Base-by-base conservation (phyloP, 2,113 vertebrate species). In the Fulmarus glacialis region DNA sequence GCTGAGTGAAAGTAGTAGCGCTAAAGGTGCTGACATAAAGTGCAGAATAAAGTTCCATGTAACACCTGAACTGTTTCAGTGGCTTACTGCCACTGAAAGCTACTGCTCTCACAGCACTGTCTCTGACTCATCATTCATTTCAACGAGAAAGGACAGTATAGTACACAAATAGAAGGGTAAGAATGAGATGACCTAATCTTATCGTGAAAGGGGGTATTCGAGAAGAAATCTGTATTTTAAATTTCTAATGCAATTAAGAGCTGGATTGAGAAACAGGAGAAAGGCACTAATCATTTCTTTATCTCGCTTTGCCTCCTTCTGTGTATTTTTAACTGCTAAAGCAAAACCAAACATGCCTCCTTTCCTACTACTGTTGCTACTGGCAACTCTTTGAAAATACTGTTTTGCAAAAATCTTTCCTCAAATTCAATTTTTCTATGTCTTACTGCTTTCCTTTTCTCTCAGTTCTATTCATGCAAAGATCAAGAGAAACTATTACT, bases 1-100 rank as follows among this genome's bases (percentile, higher is more conserved):
- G 32, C n/a, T 58, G 32, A 66, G 34, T 40, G 20, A 91, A 60
- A 87, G 63, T 1, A 92, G 45, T 6, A 81, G 36, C 59, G n/a
- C 32, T 89, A 43, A 92, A 83, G 72, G 50, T 58, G 68, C n/a
- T 87, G 72, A 97, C 45, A 88, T 23, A 70, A 73, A 81, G 36
- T 1, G 1, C 29, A 70, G 55, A n/a, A 73, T 95, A 60, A 92
- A 81, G 32, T 90, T 91, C 50, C 59, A 55, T 26, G 16, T 58
- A 92, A 89, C 58, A 89, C 55, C 59, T 59, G 26, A 90, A 95
- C 55, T 77, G 82, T 89, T 94, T 73, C 84, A 81, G n/a, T 38
- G 29, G 26, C 36, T 77, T 89, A 62, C 23, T 77, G 52, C 12
- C 40, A 81, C 32, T 45, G 43, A 84, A 91, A 89, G 63, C 72